phyloP scores from a whole-genome alignment of 2,888 invertebrate species.

The Leptopilina syphax region DNA sequence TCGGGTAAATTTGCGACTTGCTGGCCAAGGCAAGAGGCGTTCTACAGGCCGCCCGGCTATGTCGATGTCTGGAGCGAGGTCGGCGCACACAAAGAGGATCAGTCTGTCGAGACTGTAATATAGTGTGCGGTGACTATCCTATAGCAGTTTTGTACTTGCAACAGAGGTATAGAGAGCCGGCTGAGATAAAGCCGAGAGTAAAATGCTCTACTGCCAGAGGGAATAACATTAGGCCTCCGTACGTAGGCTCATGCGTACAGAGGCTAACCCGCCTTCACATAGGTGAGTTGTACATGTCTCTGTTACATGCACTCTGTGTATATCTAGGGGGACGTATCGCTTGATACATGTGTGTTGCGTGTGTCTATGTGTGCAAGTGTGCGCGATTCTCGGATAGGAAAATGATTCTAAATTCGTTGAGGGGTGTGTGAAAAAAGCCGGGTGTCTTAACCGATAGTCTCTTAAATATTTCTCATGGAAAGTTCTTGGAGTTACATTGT shows the following conservation, averaged over 20 bases:
- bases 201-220: conserved; percentile 47
- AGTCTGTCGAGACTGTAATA: conserved; percentile 29
- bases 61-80: conserved; percentile 41
- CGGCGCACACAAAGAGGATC: conserved; percentile 52
- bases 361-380: neutral
- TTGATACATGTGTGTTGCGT: neutral
- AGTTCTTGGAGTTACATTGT: neutral
- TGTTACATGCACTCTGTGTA: neutral
- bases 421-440: conserved; percentile 1
- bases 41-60: conserved; percentile 40
- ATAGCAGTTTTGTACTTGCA: conserved; percentile 21
- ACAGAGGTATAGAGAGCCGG: conserved; percentile 35
- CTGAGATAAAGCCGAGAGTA: conserved; percentile 39
- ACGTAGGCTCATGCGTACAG: conserved; percentile 38
- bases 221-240: conserved; percentile 48
- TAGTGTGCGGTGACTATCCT: conserved; percentile 35
- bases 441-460: neutral
- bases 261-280: conserved; percentile 31
- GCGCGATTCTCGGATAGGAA: neutral
- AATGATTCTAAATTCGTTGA: conserved; percentile 11
- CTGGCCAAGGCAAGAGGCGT: conserved; percentile 25
- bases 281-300: conserved; percentile 37
- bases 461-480: neutral
- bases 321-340: conserved; percentile 7
- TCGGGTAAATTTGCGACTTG: conserved; percentile 19